These are phyloP conservation scores for Rhyzopertha dominica DNA, from an alignment of 1,140 invertebrate species.

Conservation along the genomic window DNA sequence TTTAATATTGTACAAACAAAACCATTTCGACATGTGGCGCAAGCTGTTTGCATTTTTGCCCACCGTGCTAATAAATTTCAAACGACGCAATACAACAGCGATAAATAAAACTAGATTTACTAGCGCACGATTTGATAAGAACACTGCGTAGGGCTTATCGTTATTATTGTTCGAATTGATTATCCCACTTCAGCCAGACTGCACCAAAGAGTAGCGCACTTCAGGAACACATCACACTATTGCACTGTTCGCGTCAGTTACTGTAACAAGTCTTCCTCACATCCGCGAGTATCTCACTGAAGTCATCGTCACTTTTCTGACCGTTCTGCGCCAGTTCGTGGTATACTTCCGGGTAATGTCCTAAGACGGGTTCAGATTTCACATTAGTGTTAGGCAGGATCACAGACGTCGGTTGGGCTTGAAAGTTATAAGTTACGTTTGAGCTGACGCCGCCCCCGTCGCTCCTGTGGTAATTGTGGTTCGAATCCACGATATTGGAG, in stretches of 20 bases:
- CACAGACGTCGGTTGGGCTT: constrained; percentile 44
- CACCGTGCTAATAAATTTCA: too few relatives aligned
- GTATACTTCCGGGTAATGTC: constrained; percentile 35
- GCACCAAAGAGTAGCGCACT: too few relatives aligned
- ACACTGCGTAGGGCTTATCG: too few relatives aligned
- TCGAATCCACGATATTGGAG: constrained; percentile 50
- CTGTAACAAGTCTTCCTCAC: constrained; percentile 83
- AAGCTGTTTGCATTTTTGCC: too few relatives aligned
- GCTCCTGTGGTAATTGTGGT: constrained; percentile 52
- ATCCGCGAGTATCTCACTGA: constrained; percentile 78
- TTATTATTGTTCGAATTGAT: too few relatives aligned
- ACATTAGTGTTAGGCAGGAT: constrained; percentile 45
- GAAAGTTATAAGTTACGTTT: constrained; percentile 39
- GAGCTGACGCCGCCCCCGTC: constrained; percentile 33
- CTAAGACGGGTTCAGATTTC: constrained; percentile 38
- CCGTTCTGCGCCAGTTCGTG: constrained; percentile 28
- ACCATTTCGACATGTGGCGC: too few relatives aligned
- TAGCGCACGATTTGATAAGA: too few relatives aligned
- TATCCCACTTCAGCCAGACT: too few relatives aligned
- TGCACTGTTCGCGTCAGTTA: constrained; percentile 51
- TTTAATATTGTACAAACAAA: too few relatives aligned
- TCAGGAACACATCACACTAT: background rate
- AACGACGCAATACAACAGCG: too few relatives aligned
- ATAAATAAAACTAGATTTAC: too few relatives aligned
- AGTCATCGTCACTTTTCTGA: constrained; percentile 69